A percentile compares a stretch with the other conserved stretches of the same genome.
These are phyloP conservation scores for Cantharis rufa DNA, from an alignment of 2,888 invertebrate genomes.

Conservation along the genomic window DNA sequence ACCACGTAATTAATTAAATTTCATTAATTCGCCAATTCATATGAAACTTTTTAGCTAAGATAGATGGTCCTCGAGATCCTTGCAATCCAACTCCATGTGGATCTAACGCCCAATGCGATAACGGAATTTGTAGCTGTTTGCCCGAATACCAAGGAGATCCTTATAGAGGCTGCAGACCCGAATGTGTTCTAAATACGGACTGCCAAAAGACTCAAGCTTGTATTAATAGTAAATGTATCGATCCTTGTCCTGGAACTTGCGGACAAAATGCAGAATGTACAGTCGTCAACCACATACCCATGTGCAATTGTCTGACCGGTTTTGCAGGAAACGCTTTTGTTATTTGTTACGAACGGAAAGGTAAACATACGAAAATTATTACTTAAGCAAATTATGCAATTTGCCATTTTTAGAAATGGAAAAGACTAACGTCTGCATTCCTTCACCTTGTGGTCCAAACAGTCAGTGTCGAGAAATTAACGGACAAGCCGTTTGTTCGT, in stretches of 20 bases:
- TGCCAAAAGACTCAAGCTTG: conserved; percentile 55
- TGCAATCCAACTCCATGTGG: conserved; percentile 70
- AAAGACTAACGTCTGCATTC: conserved; percentile 65
- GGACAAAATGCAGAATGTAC: conserved; percentile 58
- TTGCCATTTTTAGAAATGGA: conserved; percentile 55
- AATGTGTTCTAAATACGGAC: conserved; percentile 57
- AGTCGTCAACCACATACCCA: conserved; percentile 55
- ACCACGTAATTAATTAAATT: conserved; percentile 30
- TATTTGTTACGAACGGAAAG: conserved; percentile 6
- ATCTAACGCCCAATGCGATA: conserved; percentile 69
- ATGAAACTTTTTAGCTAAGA: conserved; percentile 23
- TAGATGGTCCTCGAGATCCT: conserved; percentile 54
- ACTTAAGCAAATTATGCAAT: neutral
- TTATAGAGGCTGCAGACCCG: conserved; percentile 56
- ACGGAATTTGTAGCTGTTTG: conserved; percentile 55
- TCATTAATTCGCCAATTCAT: neutral
- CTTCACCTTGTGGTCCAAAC: conserved; percentile 68
- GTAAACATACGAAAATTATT: neutral
- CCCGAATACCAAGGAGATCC: conserved; percentile 56
- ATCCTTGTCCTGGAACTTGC: conserved; percentile 60
- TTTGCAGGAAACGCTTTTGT: conserved; percentile 45
- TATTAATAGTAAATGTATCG: conserved; percentile 56
- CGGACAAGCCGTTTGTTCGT: conserved; percentile 65
- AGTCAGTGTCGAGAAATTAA: conserved; percentile 59
- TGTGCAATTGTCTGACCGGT: conserved; percentile 46